Evolutionary conservation across 2,113 vertebrate genomes (phyloP).

Genomic region (Melanerpes formicivorus): DNA sequence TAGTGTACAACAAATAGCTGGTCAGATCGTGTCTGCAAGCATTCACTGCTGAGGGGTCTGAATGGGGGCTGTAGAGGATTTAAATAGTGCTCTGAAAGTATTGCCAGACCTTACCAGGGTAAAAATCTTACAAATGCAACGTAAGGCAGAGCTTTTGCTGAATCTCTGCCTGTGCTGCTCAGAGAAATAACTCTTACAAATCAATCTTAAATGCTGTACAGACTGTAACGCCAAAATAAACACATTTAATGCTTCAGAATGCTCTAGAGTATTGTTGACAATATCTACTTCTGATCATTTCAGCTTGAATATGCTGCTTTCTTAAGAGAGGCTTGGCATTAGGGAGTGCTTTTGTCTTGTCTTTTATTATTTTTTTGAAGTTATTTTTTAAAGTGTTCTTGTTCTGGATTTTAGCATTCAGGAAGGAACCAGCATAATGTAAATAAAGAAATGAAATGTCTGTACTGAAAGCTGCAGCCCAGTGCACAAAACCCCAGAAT

Average conservation of each 20-base stretch:
- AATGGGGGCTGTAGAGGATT: not conserved
- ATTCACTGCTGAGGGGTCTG: not conserved
- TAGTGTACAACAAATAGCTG: not conserved
- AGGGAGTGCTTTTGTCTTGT: not conserved
- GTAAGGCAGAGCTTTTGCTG: not conserved
- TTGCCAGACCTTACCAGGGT: not conserved
- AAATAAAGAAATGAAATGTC: not conserved
- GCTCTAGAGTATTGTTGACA: fast-evolving
- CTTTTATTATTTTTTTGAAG: not conserved
- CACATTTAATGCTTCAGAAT: not conserved
- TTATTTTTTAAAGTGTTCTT: not conserved
- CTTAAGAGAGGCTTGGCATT: not conserved
- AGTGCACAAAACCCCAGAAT: not conserved
- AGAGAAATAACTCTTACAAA: not conserved
- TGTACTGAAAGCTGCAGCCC: not conserved
- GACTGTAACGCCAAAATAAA: not conserved
- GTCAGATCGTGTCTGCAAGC: not conserved
- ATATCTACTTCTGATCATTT: not conserved
- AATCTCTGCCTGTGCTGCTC: not conserved
- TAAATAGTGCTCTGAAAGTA: not conserved
- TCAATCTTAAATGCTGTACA: not conserved
- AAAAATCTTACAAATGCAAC: not conserved
- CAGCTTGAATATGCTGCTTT: not conserved
- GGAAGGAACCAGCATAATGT: not conserved
- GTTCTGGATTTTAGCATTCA: not conserved